Evolutionary conservation across 2,888 invertebrate genomes (phyloP).

Genomic region (Andrena camellia): DNA sequence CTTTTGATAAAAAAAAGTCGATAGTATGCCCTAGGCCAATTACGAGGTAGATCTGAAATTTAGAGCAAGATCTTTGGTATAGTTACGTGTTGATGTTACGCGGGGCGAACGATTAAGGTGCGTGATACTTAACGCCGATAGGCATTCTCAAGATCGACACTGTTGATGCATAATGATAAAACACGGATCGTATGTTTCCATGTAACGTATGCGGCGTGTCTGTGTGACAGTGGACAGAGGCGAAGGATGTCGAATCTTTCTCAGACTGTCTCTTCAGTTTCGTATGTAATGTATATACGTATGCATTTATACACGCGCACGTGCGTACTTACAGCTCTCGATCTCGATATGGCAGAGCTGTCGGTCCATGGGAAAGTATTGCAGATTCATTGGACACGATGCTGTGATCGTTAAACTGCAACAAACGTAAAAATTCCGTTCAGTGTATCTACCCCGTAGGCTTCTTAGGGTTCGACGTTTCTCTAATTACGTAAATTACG

Average conservation of each 20-base stretch:
- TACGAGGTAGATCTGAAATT: neutral
- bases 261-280: slow-evolving; percentile 45
- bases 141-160: slow-evolving; percentile 39
- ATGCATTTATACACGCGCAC: slow-evolving; percentile 70
- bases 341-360: slow-evolving; percentile 98
- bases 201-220: slow-evolving; percentile 52
- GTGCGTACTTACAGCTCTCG: slow-evolving; percentile 97
- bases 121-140: slow-evolving; percentile 22
- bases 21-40: no score
- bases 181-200: slow-evolving; percentile 39
- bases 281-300: slow-evolving; percentile 37
- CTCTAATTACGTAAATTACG: neutral
- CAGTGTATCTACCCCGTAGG: neutral
- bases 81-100: neutral
- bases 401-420: slow-evolving; percentile 97
- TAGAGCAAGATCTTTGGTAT: neutral
- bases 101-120: neutral
- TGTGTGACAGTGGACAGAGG: slow-evolving; percentile 60
- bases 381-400: slow-evolving; percentile 98
- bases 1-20: no score
- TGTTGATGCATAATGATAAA: slow-evolving; percentile 45
- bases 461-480: neutral
- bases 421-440: slow-evolving; percentile 71
- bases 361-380: slow-evolving; percentile 98
- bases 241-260: slow-evolving; percentile 62